Base-by-base conservation (phyloP, 1,140 invertebrate species). In the Bombus confusus region DNA sequence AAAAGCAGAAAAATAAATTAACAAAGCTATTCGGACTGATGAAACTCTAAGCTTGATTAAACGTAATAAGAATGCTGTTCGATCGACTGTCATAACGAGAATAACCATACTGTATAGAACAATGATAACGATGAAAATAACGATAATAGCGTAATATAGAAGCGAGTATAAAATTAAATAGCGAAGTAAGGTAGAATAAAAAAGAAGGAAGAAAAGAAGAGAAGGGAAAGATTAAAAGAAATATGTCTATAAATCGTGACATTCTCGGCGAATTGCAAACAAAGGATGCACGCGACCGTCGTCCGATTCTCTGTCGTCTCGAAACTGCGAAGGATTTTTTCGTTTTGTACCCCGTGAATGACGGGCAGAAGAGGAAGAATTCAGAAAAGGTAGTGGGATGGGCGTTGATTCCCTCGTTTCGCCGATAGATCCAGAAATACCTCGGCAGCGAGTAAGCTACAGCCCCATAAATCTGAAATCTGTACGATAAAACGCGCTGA, bases 401-500 rank as follows among this genome's bases (percentile, higher is more conserved):
- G n/a, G 18, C 41, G 71, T 83, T 80, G 77, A 89, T 84, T 83
- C 57, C 43, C 72, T 86, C 47, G 37, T 68, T 62, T 52, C 77
- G 57, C 31, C 68, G 62, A 86, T 82, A 75, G 69, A 78, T 86
- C 59, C 43, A 83, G 81, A 72, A 86, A 89, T 89, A 86, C 59
- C 59, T 31, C 69, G 64, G 66, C 62, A 41, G 22, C 34, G 64
- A 34, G 62, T 22, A 64, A 77, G 34, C 57, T 52, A 25, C 59
- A 68, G 39, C 31, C 64, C 59, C 59, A 80, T 89, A 89, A 89
- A 89, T 89, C 88, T 69, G 87, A 83, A 80, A 75, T 43, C n/a
- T 52, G 84, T 73, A 83, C 87, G 85, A 89, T 89, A 89, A 89
- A 89, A 89, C 80, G 77, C 87, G 84, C 85, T 89, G 88, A 89